phyloP scores from a whole-genome alignment of 2,888 invertebrate genomes.

The Pollenia amentaria region DNA sequence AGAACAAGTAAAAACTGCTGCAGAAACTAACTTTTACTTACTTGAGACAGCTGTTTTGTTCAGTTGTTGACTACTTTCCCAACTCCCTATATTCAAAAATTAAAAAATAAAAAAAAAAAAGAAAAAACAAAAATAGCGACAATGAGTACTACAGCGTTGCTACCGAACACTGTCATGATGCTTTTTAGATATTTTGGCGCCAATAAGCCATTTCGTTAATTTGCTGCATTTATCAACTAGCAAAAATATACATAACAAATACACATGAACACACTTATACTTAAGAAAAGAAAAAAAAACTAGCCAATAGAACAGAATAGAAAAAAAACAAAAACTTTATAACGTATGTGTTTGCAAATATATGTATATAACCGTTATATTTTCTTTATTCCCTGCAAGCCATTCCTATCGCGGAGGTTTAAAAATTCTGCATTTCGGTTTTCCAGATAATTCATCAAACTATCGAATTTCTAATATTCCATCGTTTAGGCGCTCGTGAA shows the following conservation, averaged over 20 bases:
- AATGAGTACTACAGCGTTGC: slow-evolving; percentile 35
- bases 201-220: slow-evolving; percentile 80
- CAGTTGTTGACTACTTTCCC: slow-evolving; percentile 29
- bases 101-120: no score
- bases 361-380: neutral
- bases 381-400: neutral
- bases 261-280: neutral
- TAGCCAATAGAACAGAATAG: neutral
- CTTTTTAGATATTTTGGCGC: slow-evolving; percentile 80
- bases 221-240: slow-evolving; percentile 78
- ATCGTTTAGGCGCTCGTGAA: no score
- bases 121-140: neutral
- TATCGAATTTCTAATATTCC: no score
- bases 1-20: slow-evolving; percentile 24
- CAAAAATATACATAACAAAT: slow-evolving; percentile 56
- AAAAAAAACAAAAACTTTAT: slow-evolving; percentile 12
- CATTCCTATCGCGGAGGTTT: no score
- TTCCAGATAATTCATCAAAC: no score
- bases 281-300: neutral
- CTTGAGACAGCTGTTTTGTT: slow-evolving; percentile 61
- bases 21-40: slow-evolving; percentile 61
- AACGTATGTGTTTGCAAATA: slow-evolving; percentile 32
- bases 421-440: no score
- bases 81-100: neutral
- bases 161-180: slow-evolving; percentile 60